Base-by-base conservation (phyloP, 2,797 vertebrate genomes). In the Dicrostonyx torquatus region DNA sequence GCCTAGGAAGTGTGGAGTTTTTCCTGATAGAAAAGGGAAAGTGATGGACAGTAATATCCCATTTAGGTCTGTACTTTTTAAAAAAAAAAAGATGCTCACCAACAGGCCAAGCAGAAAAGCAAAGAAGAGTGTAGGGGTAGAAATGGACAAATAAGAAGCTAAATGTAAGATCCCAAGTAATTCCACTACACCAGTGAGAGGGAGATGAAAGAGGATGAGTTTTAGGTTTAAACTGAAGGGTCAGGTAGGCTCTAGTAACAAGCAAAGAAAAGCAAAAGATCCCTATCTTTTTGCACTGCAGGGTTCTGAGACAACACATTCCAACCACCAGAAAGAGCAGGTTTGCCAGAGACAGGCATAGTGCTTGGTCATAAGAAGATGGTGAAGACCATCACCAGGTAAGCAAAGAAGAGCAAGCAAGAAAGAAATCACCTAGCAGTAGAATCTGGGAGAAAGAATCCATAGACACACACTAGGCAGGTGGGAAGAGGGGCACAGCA, bases 401-500 rank as follows among this genome's bases (percentile, higher is more conserved):
- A 68, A 55, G 66, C 15, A 20, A 50, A 7, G 7, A 26, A 80
- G 20, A 72, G 53, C 2, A 18, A 68, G 34, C 34, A 15, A 48
- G 6, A 5, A 18, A 73, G 20, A 72, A 43, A 24, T 45, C 53
- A 53, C 12, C 14, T 20, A 34, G 43, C 8, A 22, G 26, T 4
- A 24, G 73, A 43, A 62, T 80, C 76, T 53, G 53, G n/a, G 11
- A 48, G 3, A 45, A 2, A 73, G 58, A 64, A 72, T 72, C 34
- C 6, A 5, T 0, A 2, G 72, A 60, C 40, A 43, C 40, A 43
- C 10, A 40, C 1, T 40, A 12, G 43, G n/a, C 75, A 37, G 40
- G 17, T 0, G 15, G 45, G 18, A 64, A n/a, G n/a, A 68, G 24
- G n/a, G 11, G 4, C 10, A 22, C 5, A 66, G 24, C 34, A 18